Base-by-base conservation (phyloP, 64 coral and sea anemone species). In the Cladopsammia gracilis region DNA sequence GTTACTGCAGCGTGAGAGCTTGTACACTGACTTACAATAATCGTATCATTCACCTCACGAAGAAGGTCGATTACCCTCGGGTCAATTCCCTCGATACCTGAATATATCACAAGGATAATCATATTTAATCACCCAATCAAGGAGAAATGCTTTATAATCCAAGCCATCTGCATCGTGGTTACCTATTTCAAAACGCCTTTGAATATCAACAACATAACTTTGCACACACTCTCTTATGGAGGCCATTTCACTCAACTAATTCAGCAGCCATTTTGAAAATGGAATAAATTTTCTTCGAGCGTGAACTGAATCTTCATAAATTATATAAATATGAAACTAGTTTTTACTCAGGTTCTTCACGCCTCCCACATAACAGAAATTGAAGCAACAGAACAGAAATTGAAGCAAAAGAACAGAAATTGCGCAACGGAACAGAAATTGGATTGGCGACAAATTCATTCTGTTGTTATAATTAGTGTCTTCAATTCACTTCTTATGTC, bases 31-130 rank as follows among this genome's bases (percentile, higher is more conserved):
- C 71, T 58, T 59, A 20, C 68, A 73, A 34, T 72, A 72, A 88
- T 57, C 18, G 52, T 75, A 15, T 88, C 86, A 52, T 58, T 88
- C 16, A 74, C 86, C 19, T 70, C 10, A 57, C 86, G 86, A 60
- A 88, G 86, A 75, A 88, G 69, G 70, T 88, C 52, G 25, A 88
- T 74, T 58, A 88, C 86, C 6, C 70, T 16, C 25, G 68, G 51
- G 34, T 72, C 70, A 56, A 72, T 56, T 60, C 69, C 26, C 25
- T 73, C 86, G 3, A 4, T 56, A 58, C 74, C 20, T 10, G 66
- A 73, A 71, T 87, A 87, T 87, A 68, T 87, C 64, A 87, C 50
- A 73, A 87, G 85, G 48, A 86, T 46, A 56, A n/a, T n/a, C n/a
- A n/a, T n/a, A n/a, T n/a, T n/a, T 56, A 6, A 56, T 56, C 53